Evolutionary conservation across 2,888 invertebrate genomes (phyloP).

Genomic region (Nephrotoma appendiculata): DNA sequence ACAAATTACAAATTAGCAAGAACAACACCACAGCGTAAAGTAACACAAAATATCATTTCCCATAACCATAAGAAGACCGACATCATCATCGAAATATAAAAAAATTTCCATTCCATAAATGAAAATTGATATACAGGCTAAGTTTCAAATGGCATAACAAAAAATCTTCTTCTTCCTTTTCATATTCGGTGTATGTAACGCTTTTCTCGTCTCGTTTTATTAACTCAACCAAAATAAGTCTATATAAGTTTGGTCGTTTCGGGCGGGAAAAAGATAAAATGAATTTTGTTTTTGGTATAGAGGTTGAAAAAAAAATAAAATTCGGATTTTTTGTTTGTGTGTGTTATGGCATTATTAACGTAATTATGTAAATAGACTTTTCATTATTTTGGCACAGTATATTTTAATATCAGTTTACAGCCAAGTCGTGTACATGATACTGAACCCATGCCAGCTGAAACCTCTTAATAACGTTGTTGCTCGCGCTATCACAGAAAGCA

Average conservation of each 20-base stretch:
- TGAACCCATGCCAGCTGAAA: neutral
- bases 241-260: neutral
- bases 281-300: neutral
- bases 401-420: neutral
- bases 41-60: neutral
- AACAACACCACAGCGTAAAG: neutral
- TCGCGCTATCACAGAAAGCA: neutral
- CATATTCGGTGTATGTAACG: neutral
- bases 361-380: neutral
- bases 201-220: neutral
- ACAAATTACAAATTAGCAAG: neutral
- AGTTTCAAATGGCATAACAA: neutral
- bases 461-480: neutral
- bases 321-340: neutral
- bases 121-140: neutral
- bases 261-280: neutral
- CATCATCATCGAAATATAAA: neutral
- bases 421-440: too few relatives aligned
- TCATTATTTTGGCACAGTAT: neutral
- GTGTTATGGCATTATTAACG: neutral
- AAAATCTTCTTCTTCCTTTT: neutral
- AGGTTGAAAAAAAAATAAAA: neutral
- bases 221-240: neutral
- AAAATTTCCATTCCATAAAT: neutral
- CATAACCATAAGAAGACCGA: neutral